These are phyloP conservation scores for Ormyrus nitidulus DNA, from an alignment of 2,888 invertebrate species.

Conservation along the genomic window DNA sequence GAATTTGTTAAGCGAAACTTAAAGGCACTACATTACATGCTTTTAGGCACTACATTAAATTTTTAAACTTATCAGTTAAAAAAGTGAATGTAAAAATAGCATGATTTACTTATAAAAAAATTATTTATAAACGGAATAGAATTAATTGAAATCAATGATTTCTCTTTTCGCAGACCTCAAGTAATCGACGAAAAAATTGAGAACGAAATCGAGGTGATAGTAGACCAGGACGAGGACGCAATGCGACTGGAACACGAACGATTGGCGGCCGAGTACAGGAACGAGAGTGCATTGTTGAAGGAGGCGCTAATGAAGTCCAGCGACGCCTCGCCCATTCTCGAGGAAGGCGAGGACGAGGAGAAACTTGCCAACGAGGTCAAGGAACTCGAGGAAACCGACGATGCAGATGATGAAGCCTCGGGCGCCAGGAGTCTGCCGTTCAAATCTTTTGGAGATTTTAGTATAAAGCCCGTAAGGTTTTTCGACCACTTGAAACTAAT, in stretches of 20 bases:
- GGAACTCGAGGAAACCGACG: background rate
- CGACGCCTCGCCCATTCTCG: slow-evolving; percentile 26
- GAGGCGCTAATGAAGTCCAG: slow-evolving; percentile 67
- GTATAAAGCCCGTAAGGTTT: slow-evolving; percentile 43
- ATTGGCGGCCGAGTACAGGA: slow-evolving; percentile 70
- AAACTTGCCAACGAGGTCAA: background rate
- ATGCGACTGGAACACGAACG: slow-evolving; percentile 69
- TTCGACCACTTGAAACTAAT: too few relatives aligned
- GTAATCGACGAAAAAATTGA: slow-evolving; percentile 17
- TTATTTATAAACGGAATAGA: too few relatives aligned
- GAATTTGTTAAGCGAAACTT: too few relatives aligned
- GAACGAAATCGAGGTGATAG: slow-evolving; percentile 25
- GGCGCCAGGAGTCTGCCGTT: too few relatives aligned
- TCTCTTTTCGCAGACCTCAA: too few relatives aligned
- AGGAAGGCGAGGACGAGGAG: slow-evolving; percentile 28
- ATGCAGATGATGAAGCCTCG: background rate
- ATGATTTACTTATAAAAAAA: too few relatives aligned
- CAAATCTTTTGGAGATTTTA: background rate
- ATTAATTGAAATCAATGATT: too few relatives aligned
- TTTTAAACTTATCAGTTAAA: too few relatives aligned
- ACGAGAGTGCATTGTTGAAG: slow-evolving; percentile 71
- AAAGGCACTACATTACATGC: too few relatives aligned
- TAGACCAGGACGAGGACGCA: slow-evolving; percentile 24
- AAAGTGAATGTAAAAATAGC: too few relatives aligned
- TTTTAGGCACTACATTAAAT: too few relatives aligned